A percentile compares a stretch with the other conserved stretches of the same genome.
phyloP scores from a whole-genome alignment of 2,113 vertebrate species.

The Sphyrna mokarran region DNA sequence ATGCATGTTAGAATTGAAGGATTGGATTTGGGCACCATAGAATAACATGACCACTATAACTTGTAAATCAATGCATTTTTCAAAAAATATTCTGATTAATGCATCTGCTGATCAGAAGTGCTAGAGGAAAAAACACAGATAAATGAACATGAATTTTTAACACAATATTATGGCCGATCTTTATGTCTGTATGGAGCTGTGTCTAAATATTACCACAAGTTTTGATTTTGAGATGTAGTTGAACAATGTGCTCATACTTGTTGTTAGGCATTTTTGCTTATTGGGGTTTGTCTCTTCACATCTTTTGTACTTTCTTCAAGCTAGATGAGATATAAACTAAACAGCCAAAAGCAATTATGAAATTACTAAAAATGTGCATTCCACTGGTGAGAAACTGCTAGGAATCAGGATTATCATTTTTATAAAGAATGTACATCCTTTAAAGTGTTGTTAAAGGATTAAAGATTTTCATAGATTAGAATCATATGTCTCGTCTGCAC shows the following conservation, averaged over 20 bases:
- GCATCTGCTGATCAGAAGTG: neutral
- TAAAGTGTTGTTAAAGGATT: neutral
- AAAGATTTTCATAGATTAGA: neutral
- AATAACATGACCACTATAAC: neutral
- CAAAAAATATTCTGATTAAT: neutral
- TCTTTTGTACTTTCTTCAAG: too few relatives aligned
- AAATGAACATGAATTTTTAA: neutral
- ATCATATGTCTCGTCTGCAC: too few relatives aligned
- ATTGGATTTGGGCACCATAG: neutral
- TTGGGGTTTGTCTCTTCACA: neutral
- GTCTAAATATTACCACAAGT: neutral
- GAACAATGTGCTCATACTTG: neutral
- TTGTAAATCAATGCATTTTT: neutral
- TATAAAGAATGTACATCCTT: neutral
- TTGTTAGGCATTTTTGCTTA: neutral
- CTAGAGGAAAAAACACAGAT: neutral
- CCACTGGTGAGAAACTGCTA: neutral
- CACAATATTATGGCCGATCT: neutral
- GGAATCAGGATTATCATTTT: neutral
- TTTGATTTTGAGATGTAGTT: neutral
- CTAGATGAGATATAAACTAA: too few relatives aligned
- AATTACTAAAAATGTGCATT: neutral
- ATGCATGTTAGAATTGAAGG: neutral
- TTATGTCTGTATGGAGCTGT: neutral
- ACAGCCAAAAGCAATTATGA: neutral